Conservation (phyloP, 2,113 vertebrate genomes). For the Chaetops frenatus region DNA sequence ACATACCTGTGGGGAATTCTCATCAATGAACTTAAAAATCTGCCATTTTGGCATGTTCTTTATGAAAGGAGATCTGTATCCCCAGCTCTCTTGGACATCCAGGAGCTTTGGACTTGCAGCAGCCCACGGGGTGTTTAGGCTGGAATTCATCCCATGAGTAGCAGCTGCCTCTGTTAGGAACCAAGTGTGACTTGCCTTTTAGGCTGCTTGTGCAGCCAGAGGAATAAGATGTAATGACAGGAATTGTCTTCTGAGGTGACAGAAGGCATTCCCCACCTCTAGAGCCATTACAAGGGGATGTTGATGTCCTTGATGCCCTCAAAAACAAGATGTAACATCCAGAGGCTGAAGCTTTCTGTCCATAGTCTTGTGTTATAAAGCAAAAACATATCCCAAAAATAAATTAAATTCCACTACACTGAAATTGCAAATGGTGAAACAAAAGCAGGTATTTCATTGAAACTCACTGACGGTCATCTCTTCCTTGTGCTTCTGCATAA, state of each 20-base stretch:
- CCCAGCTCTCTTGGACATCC: not conserved
- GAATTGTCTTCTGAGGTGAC: not conserved
- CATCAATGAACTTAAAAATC: not conserved
- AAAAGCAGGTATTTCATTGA: not conserved
- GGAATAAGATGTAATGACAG: rapidly evolving
- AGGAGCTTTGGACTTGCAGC: not conserved
- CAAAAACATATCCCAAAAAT: not conserved
- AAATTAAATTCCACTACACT: not conserved
- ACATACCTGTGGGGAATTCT: not conserved
- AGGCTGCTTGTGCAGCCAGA: not conserved
- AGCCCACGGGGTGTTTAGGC: not conserved
- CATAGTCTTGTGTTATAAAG: not conserved
- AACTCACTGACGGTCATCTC: not conserved
- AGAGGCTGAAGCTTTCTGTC: not conserved
- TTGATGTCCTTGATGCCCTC: not conserved
- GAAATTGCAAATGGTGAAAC: not conserved
- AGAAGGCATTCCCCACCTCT: not conserved
- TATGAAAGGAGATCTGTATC: not conserved
- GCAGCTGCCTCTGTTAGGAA: not conserved
- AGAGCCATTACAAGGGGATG: not conserved
- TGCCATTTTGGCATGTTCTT: not conserved
- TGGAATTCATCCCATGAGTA: not conserved
- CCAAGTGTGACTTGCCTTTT: not conserved
- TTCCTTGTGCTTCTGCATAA: not conserved
- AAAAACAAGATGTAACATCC: not conserved